Evolutionary conservation across 2,888 invertebrate species (phyloP).

Genomic region (Papilio protenor): DNA sequence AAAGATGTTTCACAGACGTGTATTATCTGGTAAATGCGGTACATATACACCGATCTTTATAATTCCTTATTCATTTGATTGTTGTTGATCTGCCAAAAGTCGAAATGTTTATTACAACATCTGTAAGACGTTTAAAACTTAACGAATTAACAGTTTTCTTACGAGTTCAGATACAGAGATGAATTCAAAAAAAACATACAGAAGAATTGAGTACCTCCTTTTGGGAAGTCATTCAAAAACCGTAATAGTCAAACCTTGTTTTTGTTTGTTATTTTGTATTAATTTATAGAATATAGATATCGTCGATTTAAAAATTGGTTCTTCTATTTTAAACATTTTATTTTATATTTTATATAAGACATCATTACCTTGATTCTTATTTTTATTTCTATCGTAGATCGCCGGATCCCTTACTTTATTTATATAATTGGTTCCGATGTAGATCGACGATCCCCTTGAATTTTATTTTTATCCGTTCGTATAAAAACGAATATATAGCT

Average conservation of each 20-base stretch:
- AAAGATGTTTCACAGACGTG: not conserved
- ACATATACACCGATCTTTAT: not conserved
- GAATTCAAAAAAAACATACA: not conserved
- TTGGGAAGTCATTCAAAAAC: not conserved
- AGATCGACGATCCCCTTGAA: conserved; percentile 9
- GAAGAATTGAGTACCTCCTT: too few species aligned
- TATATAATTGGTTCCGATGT: not conserved
- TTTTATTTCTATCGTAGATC: not conserved
- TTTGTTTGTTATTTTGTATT: not conserved
- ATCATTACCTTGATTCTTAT: not conserved
- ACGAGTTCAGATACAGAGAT: not conserved
- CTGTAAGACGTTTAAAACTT: conserved; percentile 2
- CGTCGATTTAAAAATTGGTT: not conserved
- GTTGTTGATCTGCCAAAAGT: conserved; percentile 15
- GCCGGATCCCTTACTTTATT: not conserved
- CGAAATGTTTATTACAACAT: conserved; percentile 13
- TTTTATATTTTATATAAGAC: not conserved
- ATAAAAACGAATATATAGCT: not conserved
- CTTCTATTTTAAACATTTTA: not conserved
- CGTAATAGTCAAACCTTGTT: not conserved
- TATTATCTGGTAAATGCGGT: not conserved
- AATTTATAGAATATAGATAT: not conserved
- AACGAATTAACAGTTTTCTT: not conserved
- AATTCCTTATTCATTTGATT: conserved; percentile 8
- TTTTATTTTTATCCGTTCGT: conserved; percentile 17